Base-by-base conservation (phyloP, 2,797 vertebrate genomes). In the Eupleurogrammus muticus region DNA sequence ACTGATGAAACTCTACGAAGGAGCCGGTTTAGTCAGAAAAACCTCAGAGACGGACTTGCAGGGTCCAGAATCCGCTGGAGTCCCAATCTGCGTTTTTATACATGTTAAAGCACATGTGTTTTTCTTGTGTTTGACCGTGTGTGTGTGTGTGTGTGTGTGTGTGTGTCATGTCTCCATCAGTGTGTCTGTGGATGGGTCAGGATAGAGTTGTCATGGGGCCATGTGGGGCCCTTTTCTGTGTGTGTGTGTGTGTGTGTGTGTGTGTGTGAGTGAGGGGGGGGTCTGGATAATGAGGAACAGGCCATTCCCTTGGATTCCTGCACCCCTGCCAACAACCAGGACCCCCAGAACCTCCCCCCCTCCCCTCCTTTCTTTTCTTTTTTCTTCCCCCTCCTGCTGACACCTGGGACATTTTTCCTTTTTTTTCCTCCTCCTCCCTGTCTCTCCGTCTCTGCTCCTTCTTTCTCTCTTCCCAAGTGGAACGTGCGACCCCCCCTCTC, bases 251-350 rank as follows among this genome's bases (percentile, higher is more conserved):
- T 54, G 5, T 57, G 44, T 78, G 72, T 19, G 59, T 23, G 38
- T 35, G 60, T 62, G 28, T 24, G 11, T 10, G 36, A 34, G 23
- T 36, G 40, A 38, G 63, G 73, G 72, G 66, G 90, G 83, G 79
- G 86, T 80, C 83, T 74, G 68, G 83, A 89, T 95, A 94, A 94
- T 93, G 91, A 94, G 92, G 90, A 92, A 90, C 93, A 94, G 93
- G 80, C 91, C 87, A 83, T 92, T 92, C 89, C 81, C 77, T 87
- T 82, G 70, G 90, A 94, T 93, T 93, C 90, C 86, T 88, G 85
- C 80, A 83, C 87, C 90, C 93, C 89, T 88, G 86, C 89, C 79
- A 90, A 83, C 81, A 86, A 72, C 64, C 84, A 77, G 86, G 88
- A 90, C 85, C 86, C 87, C 86, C 82, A 84, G 74, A 83, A 82